A percentile compares a stretch with the other conserved stretches of the same genome.
These are phyloP conservation scores for Muscidifurax raptorellus DNA, from an alignment of 1,140 invertebrate genomes.

Conservation along the genomic window DNA sequence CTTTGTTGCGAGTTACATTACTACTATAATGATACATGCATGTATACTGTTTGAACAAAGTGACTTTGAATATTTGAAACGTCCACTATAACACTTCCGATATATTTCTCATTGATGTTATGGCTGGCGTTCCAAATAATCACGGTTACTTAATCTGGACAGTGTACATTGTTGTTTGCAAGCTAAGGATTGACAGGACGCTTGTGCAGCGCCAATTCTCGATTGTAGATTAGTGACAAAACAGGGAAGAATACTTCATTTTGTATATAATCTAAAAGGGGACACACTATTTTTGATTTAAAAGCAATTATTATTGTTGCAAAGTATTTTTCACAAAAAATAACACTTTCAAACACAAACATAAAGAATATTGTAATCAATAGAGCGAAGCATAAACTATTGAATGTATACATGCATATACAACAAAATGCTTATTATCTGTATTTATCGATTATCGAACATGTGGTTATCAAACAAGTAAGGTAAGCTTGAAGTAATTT, in stretches of 20 bases:
- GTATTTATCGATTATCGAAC: conserved; percentile 20
- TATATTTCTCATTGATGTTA: too few species aligned
- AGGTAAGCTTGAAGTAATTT: background rate
- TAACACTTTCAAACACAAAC: background rate
- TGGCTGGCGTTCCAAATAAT: too few species aligned
- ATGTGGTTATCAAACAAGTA: background rate
- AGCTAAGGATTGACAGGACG: background rate
- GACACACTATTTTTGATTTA: conserved; percentile 5
- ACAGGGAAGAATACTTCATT: conserved; percentile 9
- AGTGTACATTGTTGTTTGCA: background rate
- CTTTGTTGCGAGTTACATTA: background rate
- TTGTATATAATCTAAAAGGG: conserved; percentile 32
- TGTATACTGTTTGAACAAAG: background rate
- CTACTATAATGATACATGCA: background rate
- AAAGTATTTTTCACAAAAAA: conserved; percentile 22
- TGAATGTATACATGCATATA: background rate
- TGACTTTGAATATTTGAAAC: too few species aligned
- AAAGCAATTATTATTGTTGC: background rate
- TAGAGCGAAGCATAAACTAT: background rate
- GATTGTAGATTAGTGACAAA: background rate
- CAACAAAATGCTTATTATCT: background rate
- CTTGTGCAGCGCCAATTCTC: background rate
- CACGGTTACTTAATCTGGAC: too few species aligned
- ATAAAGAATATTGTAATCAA: background rate
- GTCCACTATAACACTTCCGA: too few species aligned